Base-by-base conservation (phyloP, 2,113 vertebrate genomes). In the Alouatta palliata region DNA sequence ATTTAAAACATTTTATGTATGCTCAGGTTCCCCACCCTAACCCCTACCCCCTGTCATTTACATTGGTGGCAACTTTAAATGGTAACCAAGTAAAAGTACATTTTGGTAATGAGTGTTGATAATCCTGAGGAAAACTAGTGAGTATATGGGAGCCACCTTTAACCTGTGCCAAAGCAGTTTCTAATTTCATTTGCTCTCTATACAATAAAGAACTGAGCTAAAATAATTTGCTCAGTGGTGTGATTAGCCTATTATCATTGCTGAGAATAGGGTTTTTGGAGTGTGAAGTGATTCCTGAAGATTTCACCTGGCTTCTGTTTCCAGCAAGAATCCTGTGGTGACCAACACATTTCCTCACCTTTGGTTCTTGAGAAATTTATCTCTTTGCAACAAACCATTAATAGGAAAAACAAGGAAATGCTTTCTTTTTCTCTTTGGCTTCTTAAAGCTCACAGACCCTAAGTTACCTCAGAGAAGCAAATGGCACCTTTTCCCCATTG, bases 191-290 rank as follows among this genome's bases (percentile, higher is more conserved):
- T 91, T 95, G 25, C 76, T 82, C 58, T 97, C 58, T 40, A 7
- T 80, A 86, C 84, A 94, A 82, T 83, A 94, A 95, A 96, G 32
- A 90, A 68, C 25, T 83, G 83, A 87, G n/a, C 61, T 91, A 35
- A 87, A 89, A 49, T 77, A 79, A 95, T 61, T 73, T 94, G 35
- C 56, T 94, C 25, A 61, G 25, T 93, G 71, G 49, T 95, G 13
- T 92, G 70, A 47, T 52, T 40, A 87, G 32, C 88, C 83, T 77
- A 32, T 40, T 91, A 43, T 21, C 21, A 52, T 96, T 87, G 43
- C 66, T 93, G 47, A 90, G 56, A 96, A 92, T 21, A n/a, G 40
- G 79, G 43, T 75, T 73, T 71, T 66, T 32, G 37, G 37, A 68
- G 89, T 93, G 27, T 32, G 9, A 75, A 77, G 76, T 61, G 30